Percentiles rank a stretch among this genome's conserved stretches.
These are phyloP conservation scores for Drosophila insularis DNA, from an alignment of 1,140 invertebrate genomes.

Conservation along the genomic window DNA sequence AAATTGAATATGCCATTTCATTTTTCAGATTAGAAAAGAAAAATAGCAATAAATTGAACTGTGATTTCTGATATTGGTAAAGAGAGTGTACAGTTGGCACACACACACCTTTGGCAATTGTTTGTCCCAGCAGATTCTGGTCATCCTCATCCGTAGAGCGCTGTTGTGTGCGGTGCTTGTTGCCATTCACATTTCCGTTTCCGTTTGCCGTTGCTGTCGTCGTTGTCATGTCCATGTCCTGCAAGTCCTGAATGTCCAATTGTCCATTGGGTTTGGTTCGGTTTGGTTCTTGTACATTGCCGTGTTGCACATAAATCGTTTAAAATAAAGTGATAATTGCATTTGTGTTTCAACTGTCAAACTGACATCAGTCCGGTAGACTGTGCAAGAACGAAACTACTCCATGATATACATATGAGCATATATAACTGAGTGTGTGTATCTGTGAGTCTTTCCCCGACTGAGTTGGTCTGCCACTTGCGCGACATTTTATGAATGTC, in stretches of 20 bases:
- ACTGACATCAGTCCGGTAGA: slow-evolving; percentile 59
- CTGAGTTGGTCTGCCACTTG: slow-evolving; percentile 55
- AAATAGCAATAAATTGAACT: slow-evolving; percentile 11
- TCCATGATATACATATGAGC: slow-evolving; percentile 3
- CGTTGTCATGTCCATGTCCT: slow-evolving; percentile 60
- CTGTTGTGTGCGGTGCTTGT: slow-evolving; percentile 59
- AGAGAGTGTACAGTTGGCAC: slow-evolving; percentile 29
- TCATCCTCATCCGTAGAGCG: slow-evolving; percentile 46
- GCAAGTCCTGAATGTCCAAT: slow-evolving; percentile 50
- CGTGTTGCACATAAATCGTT: slow-evolving; percentile 77
- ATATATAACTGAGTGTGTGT: slow-evolving; percentile 15
- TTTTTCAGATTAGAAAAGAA: background rate
- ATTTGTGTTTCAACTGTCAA: slow-evolving; percentile 80
- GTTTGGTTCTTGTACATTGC: slow-evolving; percentile 31
- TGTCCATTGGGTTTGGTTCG: background rate
- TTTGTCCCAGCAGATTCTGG: slow-evolving; percentile 32
- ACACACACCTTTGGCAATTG: slow-evolving; percentile 10
- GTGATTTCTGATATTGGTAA: slow-evolving; percentile 12
- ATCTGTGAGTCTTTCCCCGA: slow-evolving; percentile 18
- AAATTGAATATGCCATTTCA: background rate
- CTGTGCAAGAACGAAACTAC: slow-evolving; percentile 12
- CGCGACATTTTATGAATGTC: slow-evolving; percentile 78
- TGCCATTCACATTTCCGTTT: slow-evolving; percentile 79
- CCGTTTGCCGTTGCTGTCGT: slow-evolving; percentile 67
- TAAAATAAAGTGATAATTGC: slow-evolving; percentile 81